Percentiles rank a stretch among this genome's conserved stretches.
Evolutionary conservation across 2,113 vertebrate species (phyloP).

Genomic region (Mobula hypostoma): DNA sequence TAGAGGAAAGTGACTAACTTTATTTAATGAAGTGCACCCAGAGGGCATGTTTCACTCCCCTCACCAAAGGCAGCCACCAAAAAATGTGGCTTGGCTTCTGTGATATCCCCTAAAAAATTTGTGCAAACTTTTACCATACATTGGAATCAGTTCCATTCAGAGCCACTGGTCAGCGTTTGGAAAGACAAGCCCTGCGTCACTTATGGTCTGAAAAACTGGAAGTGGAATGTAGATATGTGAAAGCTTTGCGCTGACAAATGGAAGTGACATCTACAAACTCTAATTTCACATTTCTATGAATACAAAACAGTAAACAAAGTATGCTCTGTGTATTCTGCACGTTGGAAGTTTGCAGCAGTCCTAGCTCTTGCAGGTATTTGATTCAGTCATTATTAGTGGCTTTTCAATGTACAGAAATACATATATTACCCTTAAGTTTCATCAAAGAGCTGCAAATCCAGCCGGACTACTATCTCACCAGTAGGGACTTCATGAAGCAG

Average conservation of each 20-base stretch:
- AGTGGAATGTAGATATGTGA: slow-evolving; percentile 23
- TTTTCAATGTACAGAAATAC: not conserved
- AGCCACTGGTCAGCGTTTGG: not conserved
- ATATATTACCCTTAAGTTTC: slow-evolving; percentile 64
- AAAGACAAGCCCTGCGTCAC: no score
- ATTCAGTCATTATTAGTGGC: not conserved
- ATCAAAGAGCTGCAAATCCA: slow-evolving; percentile 93
- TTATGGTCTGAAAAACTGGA: not conserved
- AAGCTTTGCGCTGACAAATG: not conserved
- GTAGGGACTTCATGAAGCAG: slow-evolving; percentile 97
- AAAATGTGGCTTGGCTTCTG: slow-evolving; percentile 11
- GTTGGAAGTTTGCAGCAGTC: not conserved
- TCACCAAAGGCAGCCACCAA: not conserved
- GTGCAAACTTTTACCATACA: not conserved
- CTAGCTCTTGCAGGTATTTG: not conserved
- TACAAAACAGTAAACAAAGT: slow-evolving; percentile 31
- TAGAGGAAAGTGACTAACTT: not conserved
- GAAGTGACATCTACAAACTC: not conserved
- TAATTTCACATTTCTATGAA: not conserved
- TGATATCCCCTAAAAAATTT: not conserved
- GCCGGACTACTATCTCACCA: slow-evolving; percentile 89
- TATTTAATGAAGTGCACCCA: not conserved
- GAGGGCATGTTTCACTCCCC: not conserved
- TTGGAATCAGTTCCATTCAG: not conserved
- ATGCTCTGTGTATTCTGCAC: not conserved